These are phyloP conservation scores for Python bivittatus DNA, from an alignment of 2,113 vertebrate species.

Conservation along the genomic window DNA sequence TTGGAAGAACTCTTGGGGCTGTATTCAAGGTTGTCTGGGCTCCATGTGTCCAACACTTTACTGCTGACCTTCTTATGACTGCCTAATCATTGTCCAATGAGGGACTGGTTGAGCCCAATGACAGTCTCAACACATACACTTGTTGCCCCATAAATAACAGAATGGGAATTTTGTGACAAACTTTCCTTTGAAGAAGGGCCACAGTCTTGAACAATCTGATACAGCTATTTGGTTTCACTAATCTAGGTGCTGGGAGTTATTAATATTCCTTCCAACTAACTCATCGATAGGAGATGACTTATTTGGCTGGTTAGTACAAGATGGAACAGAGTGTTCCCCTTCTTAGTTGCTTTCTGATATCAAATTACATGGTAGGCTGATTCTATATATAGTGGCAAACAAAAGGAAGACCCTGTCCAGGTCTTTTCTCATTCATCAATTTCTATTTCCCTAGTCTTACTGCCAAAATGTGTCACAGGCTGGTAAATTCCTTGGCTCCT, in stretches of 20 bases:
- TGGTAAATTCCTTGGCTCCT: conserved; percentile 36
- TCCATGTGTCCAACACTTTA: not conserved
- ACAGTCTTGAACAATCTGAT: conserved; percentile 26
- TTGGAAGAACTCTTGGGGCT: not conserved
- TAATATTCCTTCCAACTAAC: conserved; percentile 53
- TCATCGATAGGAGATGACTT: conserved; percentile 43
- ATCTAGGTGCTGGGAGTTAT: conserved; percentile 42
- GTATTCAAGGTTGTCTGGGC: not conserved
- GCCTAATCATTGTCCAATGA: not conserved
- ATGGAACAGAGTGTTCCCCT: conserved; percentile 30
- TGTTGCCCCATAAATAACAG: not conserved
- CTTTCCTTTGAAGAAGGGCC: not conserved
- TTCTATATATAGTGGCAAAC: conserved; percentile 41
- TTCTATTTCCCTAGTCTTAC: conserved; percentile 43
- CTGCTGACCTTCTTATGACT: not conserved
- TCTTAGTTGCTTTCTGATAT: conserved; percentile 37
- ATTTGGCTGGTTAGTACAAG: conserved; percentile 56
- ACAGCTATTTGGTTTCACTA: conserved; percentile 40
- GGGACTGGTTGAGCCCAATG: not conserved
- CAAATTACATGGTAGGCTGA: conserved; percentile 51
- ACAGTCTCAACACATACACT: not conserved
- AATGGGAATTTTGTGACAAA: not conserved
- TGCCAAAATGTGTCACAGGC: conserved; percentile 32
- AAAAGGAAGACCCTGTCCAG: conserved; percentile 44
- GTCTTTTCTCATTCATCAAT: conserved; percentile 46